Evolutionary conservation across 2,113 vertebrate species (phyloP), one percentile per base, ranked within the genome.

Genomic region (Kryptolebias marmoratus): DNA sequence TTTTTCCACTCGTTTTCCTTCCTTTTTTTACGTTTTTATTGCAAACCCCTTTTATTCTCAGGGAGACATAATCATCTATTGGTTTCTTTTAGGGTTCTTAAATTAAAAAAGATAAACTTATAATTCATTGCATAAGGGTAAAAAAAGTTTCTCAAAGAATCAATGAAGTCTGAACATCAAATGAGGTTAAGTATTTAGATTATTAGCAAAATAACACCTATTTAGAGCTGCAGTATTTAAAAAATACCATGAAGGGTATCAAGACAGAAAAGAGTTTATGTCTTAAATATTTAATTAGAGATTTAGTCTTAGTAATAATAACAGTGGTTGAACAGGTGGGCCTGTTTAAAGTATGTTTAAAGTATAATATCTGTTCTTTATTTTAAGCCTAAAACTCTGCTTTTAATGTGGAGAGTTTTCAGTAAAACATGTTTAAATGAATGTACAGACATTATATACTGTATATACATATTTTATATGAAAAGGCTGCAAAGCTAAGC

Each of bases 391-490:
- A 2, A 15, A 3, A 45, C 45, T 27, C 13, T 68, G 27, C n/a
- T 45, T 76, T 59, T 11, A 42, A 55, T n/a, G 14, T 30, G 28
- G 7, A 39, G 30, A 31, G 53, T 64, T n/a, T 69, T 49, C 5
- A 22, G 30, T 14, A 18, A 68, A 42, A 42, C 1, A 42, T 32
- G 18, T 10, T n/a, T 36, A 9, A 73, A 49, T 55, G 54, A 55
- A 64, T 31, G 63, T 16, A 8, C 67, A 68, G 76, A 58, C 74
- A 61, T 82, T 76, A 85, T 71, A 67, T 77, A 82, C 76, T 78
- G 73, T 72, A 68, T 66, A 88, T 80, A 86, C 75, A 82, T 15
- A 12, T 10, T 27, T 80, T 63, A 1, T 11, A 50, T 53, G 73
- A 59, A 48, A 56, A 71, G 57, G 2, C 53, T 68, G 53, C 52